Conservation (phyloP, 1,140 invertebrate species). For the Drosophila baimaii region DNA sequence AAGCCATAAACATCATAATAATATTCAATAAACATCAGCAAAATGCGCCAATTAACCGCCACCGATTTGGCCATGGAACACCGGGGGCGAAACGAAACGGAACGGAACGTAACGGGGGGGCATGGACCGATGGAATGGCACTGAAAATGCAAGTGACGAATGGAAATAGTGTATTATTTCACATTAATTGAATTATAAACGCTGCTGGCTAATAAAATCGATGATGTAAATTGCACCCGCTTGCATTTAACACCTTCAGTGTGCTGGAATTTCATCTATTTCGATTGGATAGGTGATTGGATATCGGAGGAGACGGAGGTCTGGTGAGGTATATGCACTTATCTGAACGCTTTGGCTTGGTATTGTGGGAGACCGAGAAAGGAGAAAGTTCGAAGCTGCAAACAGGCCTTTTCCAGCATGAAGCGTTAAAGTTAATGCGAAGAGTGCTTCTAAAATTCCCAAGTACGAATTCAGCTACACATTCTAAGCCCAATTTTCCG, state of each 20-base stretch:
- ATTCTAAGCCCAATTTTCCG: too few relatives aligned
- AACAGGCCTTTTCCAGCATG: too few relatives aligned
- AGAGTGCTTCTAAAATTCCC: too few relatives aligned
- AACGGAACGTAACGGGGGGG: neutral
- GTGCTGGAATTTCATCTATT: slow-evolving; percentile 80
- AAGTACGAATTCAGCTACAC: too few relatives aligned
- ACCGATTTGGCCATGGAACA: slow-evolving; percentile 49
- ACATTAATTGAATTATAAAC: slow-evolving; percentile 81
- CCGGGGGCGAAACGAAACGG: neutral
- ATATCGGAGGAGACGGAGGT: neutral
- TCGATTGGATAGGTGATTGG: slow-evolving; percentile 13
- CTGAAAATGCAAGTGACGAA: neutral
- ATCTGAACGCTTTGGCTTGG: neutral
- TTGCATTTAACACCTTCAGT: slow-evolving; percentile 77
- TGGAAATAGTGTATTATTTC: slow-evolving; percentile 58
- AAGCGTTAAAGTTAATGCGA: too few relatives aligned
- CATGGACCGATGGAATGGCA: neutral
- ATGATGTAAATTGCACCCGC: slow-evolving; percentile 78
- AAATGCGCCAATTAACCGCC: slow-evolving; percentile 78
- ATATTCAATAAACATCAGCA: slow-evolving; percentile 79
- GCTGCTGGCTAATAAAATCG: slow-evolving; percentile 78
- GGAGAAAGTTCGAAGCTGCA: too few relatives aligned
- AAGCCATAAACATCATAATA: slow-evolving; percentile 82
- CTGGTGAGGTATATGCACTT: slow-evolving; percentile 14
- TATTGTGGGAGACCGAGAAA: neutral